These are phyloP conservation scores for Nebria brevicollis DNA, from an alignment of 2,888 invertebrate species.

Conservation along the genomic window DNA sequence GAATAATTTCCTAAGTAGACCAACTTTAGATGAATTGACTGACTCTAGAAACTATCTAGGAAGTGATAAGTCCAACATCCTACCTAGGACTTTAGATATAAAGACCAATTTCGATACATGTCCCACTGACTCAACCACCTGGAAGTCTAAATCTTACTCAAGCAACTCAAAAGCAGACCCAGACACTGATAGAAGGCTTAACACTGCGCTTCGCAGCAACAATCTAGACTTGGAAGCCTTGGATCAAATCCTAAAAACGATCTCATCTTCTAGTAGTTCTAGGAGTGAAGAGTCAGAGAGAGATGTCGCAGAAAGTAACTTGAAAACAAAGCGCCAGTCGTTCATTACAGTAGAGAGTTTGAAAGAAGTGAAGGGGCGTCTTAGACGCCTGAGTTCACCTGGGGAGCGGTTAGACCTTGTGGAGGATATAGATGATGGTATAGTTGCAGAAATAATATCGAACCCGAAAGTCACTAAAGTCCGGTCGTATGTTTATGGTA, in stretches of 20 bases:
- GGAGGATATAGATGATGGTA: constrained; percentile 60
- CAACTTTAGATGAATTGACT: neutral
- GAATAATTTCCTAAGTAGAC: neutral
- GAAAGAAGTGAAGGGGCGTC: constrained; percentile 69
- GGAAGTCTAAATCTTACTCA: constrained; percentile 58
- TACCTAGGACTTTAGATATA: neutral
- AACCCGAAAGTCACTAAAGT: constrained; percentile 53
- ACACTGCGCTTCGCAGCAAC: constrained; percentile 66
- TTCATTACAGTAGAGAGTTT: constrained; percentile 71
- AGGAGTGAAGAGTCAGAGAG: constrained; percentile 54
- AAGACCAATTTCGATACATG: too few species aligned
- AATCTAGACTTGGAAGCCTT: constrained; percentile 67
- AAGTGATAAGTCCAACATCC: neutral
- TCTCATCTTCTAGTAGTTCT: constrained; percentile 58
- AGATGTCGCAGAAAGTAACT: constrained; percentile 6
- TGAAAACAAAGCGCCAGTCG: constrained; percentile 59
- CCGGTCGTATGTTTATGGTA: constrained; percentile 63
- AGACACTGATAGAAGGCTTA: constrained; percentile 67
- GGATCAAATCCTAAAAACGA: constrained; percentile 64
- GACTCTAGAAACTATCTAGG: neutral
- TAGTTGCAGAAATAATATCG: constrained; percentile 60
- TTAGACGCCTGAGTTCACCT: constrained; percentile 66
- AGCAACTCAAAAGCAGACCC: constrained; percentile 66
- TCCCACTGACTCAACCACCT: too few species aligned
- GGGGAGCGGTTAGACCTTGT: constrained; percentile 56